Evolutionary conservation across 2,113 vertebrate genomes (phyloP).

Genomic region (Lates calcarifer): DNA sequence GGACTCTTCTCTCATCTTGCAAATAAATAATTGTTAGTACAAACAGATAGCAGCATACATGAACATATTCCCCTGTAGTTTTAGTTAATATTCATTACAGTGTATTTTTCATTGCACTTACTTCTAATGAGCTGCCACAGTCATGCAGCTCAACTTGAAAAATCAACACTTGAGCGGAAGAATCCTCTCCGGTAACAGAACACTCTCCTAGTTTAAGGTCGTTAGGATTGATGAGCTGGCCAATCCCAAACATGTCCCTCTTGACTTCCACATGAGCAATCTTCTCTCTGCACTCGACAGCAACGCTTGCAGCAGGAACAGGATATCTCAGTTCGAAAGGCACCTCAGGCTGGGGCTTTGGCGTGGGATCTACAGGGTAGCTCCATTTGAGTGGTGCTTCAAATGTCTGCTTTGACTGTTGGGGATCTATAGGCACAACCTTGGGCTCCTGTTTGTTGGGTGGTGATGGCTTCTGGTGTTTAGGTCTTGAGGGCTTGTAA

Average conservation of each 20-base stretch:
- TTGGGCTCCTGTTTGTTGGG: background rate
- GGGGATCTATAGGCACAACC: rapidly evolving
- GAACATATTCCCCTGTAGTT: background rate
- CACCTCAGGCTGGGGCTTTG: background rate
- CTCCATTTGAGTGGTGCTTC: slow-evolving; percentile 65
- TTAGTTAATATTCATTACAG: background rate
- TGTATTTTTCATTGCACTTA: slow-evolving; percentile 40
- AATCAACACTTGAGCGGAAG: slow-evolving; percentile 49
- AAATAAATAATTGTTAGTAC: slow-evolving; percentile 9
- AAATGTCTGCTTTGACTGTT: slow-evolving; percentile 60
- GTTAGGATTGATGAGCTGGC: slow-evolving; percentile 53
- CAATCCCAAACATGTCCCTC: slow-evolving; percentile 75
- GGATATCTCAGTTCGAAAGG: slow-evolving; percentile 49
- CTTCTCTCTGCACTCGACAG: slow-evolving; percentile 68
- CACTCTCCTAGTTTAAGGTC: slow-evolving; percentile 75
- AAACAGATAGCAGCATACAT: slow-evolving; percentile 5
- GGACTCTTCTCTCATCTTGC: slow-evolving; percentile 67
- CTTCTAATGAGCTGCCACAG: slow-evolving; percentile 66
- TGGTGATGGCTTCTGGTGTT: background rate
- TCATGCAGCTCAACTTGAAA: slow-evolving; percentile 63
- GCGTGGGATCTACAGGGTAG: slow-evolving; percentile 61
- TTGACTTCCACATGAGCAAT: slow-evolving; percentile 66
- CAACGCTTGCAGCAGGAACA: slow-evolving; percentile 59
- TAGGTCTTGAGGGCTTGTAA: background rate
- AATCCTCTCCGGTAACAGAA: slow-evolving; percentile 11